Evolutionary conservation across 2,113 vertebrate species (phyloP).

Genomic region (Laticauda colubrina): DNA sequence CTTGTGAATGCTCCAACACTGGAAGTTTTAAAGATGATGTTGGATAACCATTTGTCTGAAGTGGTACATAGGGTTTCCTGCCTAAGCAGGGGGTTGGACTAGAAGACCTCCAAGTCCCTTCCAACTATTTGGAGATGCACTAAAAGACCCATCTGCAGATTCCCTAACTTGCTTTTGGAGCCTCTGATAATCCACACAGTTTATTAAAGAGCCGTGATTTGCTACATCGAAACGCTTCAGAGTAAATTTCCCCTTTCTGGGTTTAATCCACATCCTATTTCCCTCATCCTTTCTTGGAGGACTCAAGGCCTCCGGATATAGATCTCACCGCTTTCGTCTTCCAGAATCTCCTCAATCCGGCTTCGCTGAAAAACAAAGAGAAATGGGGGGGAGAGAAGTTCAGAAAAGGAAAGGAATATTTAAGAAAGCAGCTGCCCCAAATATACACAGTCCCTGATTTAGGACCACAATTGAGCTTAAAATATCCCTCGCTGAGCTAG

Average conservation of each 20-base stretch:
- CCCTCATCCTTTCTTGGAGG: not conserved
- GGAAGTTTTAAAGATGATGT: not conserved
- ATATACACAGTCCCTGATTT: not conserved
- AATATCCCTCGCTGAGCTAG: no score
- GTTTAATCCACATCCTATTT: not conserved
- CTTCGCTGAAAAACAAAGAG: slow-evolving; percentile 34
- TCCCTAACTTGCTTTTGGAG: not conserved
- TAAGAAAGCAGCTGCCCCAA: not conserved
- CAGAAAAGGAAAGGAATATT: not conserved
- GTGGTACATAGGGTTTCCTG: not conserved
- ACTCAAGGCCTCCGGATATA: slow-evolving; percentile 28
- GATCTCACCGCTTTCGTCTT: slow-evolving; percentile 28
- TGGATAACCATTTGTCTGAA: not conserved
- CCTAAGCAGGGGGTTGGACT: not conserved
- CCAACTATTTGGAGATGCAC: not conserved
- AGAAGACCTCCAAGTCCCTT: not conserved
- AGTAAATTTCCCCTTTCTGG: not conserved
- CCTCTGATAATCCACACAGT: not conserved
- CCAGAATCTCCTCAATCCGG: slow-evolving; percentile 39
- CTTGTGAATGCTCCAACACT: not conserved
- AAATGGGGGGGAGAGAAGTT: not conserved
- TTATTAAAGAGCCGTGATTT: not conserved
- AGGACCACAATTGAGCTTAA: no score
- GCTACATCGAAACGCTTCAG: not conserved
- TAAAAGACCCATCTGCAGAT: not conserved